phyloP scores from a whole-genome alignment of 2,888 invertebrate genomes.

The Alloplasta piceator region DNA sequence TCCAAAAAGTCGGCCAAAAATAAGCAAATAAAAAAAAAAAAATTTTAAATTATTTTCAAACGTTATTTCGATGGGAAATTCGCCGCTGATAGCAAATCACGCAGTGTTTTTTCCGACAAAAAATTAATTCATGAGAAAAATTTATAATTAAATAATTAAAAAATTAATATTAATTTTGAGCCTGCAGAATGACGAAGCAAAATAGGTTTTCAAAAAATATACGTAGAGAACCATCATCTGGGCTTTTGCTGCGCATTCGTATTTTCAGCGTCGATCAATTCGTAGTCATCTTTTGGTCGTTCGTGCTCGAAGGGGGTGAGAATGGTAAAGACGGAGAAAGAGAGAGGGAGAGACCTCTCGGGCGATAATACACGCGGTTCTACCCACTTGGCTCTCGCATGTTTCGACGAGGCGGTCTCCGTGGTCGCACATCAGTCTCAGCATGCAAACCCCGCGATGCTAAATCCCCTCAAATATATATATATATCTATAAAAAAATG shows the following conservation, averaged over 20 bases:
- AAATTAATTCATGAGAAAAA: neutral
- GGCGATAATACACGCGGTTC: slow-evolving; percentile 64
- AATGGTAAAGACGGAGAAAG: slow-evolving; percentile 10
- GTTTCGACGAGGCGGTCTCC: slow-evolving; percentile 83
- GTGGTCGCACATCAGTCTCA: slow-evolving; percentile 82
- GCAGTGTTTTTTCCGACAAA: neutral
- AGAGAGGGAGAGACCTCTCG: slow-evolving; percentile 20
- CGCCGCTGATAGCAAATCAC: too few species aligned
- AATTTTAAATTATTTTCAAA: neutral
- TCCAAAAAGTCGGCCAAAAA: too few species aligned
- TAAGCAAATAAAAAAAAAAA: too few species aligned
- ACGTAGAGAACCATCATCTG: slow-evolving; percentile 18
- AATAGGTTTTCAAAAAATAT: neutral
- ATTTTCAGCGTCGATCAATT: slow-evolving; percentile 52
- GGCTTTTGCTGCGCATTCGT: neutral
- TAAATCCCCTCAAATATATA: slow-evolving; percentile 80
- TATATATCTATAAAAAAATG: slow-evolving; percentile 44
- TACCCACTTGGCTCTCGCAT: slow-evolving; percentile 79
- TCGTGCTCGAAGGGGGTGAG: slow-evolving; percentile 48
- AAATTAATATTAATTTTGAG: too few species aligned
- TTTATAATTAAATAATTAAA: too few species aligned
- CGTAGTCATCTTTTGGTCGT: slow-evolving; percentile 56
- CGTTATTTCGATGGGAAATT: neutral
- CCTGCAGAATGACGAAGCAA: too few species aligned
- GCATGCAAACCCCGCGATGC: slow-evolving; percentile 80